Base-by-base conservation (phyloP, 1,140 invertebrate genomes). In the Cephus cinctus region DNA sequence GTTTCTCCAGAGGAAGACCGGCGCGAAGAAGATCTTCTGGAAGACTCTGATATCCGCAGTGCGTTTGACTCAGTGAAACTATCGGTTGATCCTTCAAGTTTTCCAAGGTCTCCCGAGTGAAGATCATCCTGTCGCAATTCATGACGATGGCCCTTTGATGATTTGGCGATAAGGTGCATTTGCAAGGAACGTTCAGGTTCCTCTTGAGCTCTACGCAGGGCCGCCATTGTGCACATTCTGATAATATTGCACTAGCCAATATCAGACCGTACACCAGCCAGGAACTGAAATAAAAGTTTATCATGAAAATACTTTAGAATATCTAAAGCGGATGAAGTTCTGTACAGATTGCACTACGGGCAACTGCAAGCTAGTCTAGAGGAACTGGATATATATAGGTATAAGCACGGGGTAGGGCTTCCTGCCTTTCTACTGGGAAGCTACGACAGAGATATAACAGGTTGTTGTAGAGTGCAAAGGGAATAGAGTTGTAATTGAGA, bases 71-170 rank as follows among this genome's bases (percentile, higher is more conserved):
- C 65, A 91, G 90, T 2, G 83, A 80, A 9, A 86, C 80, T 31
- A 94, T 84, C 5, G 88, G 86, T 9, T 86, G 85, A 11, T 85
- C 85, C 57, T 84, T 85, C 0, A 92, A 86, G 30, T 87, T 71
- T 2, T 84, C 72, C 1, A 89, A 82, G 34, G 86, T 84, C 56
- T 92, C 89, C 9, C 83, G 81, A 14, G 83, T 78, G 52, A 94
- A 92, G n/a, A 90, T 86, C 9, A 91, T 83, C 14, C 81, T 73
- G 71, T 94, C 90, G 67, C 92, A 94, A 65, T 94, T 84, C 75
- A 93, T 81, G 32, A 79, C 71, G 16, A 87, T 75, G 11, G 77
- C 71, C 8, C 70, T 70, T 15, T 53, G 46, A 21, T 61, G 47
- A 11, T 65, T 59, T 9, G 54, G 31, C 0, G 65, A 58, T 31